These are phyloP conservation scores for Margarornis squamiger DNA, from an alignment of 2,797 vertebrate genomes.

Conservation along the genomic window DNA sequence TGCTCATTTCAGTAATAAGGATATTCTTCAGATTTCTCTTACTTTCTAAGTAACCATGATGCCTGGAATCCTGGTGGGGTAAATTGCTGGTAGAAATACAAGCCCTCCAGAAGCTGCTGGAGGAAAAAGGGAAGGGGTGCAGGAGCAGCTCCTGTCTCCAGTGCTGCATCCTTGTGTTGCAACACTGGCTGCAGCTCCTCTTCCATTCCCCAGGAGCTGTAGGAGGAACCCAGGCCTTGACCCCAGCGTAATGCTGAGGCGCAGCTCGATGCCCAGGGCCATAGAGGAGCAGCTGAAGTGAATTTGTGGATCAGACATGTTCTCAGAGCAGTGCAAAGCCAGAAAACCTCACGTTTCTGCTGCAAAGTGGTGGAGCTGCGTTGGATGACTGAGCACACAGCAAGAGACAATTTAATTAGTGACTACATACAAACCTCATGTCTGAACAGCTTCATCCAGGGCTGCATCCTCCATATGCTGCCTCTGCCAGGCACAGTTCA, in stretches of 20 bases:
- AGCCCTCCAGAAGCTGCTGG: not conserved
- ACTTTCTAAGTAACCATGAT: fast-evolving
- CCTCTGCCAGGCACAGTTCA: fast-evolving
- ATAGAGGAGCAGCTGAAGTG: constrained; percentile 28
- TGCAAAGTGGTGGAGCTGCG: fast-evolving
- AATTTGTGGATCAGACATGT: not conserved
- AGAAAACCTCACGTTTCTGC: not conserved
- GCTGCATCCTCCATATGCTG: fast-evolving
- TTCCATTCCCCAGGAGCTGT: not conserved
- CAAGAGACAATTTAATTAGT: not conserved
- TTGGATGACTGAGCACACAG: not conserved
- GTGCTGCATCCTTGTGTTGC: fast-evolving
- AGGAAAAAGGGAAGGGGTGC: not conserved
- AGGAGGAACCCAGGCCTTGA: not conserved
- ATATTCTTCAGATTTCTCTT: not conserved
- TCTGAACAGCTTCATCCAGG: not conserved
- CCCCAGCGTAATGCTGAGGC: not conserved
- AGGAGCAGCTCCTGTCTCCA: not conserved
- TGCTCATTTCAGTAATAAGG: not conserved
- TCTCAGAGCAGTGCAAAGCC: not conserved
- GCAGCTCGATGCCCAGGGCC: constrained; percentile 16
- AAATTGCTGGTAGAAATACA: not conserved
- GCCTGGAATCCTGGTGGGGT: not conserved
- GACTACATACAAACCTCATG: not conserved
- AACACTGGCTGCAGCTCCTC: not conserved